Conservation (phyloP, 1,140 invertebrate species). For the Drosophila nigrodunni region DNA sequence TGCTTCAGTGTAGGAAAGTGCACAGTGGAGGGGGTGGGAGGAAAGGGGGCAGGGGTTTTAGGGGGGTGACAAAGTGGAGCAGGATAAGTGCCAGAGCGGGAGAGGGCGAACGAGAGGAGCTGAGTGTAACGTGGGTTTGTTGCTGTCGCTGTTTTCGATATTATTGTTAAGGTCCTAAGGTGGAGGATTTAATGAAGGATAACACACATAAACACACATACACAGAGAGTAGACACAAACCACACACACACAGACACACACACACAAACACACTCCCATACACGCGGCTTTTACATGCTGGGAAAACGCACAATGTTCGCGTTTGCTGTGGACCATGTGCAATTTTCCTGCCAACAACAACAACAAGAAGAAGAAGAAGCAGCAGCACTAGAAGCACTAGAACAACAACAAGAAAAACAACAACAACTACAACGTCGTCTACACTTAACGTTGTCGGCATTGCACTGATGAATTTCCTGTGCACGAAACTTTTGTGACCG, state of each 20-base stretch:
- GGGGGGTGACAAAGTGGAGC: conserved; percentile 58
- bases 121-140: neutral
- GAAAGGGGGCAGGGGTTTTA: neutral
- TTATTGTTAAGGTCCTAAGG: conserved; percentile 74
- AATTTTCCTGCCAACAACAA: conserved; percentile 34
- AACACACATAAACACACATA: conserved; percentile 44
- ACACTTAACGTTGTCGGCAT: conserved; percentile 22
- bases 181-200: conserved; percentile 81
- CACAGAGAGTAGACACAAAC: neutral
- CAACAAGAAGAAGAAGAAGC: neutral
- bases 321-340: conserved; percentile 42
- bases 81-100: conserved; percentile 57
- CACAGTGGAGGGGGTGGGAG: neutral
- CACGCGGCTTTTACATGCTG: neutral
- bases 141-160: conserved; percentile 72
- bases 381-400: neutral
- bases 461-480: conserved; percentile 63
- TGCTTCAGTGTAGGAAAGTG: neutral
- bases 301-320: conserved; percentile 28
- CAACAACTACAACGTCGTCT: neutral
- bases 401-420: conserved; percentile 1
- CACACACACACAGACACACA: conserved; percentile 27
- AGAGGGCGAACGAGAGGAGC: neutral
- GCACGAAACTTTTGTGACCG: conserved; percentile 29
- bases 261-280: conserved; percentile 10